Conservation (phyloP, 2,888 invertebrate species). For the Cataglyphis livida region DNA sequence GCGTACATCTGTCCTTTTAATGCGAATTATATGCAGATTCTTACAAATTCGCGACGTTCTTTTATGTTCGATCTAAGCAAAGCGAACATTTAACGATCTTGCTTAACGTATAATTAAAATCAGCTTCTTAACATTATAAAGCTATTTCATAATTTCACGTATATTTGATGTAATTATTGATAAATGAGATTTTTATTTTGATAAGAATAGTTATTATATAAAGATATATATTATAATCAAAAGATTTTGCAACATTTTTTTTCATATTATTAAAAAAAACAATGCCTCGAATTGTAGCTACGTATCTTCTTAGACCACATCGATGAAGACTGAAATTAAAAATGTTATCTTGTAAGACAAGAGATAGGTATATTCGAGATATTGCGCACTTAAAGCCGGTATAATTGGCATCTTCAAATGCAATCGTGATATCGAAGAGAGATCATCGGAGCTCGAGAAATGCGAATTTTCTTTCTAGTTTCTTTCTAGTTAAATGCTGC, state of each 20-base stretch:
- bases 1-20: conserved; percentile 36
- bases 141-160: not conserved
- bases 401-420: conserved; percentile 27
- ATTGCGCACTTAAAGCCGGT: conserved; percentile 10
- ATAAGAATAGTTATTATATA: not conserved
- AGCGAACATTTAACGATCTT: not conserved
- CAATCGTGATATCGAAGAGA: conserved; percentile 11
- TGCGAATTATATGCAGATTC: conserved; percentile 5
- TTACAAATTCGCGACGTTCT: conserved; percentile 5
- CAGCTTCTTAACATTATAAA: not conserved
- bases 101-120: not conserved
- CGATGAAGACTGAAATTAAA: conserved; percentile 24
- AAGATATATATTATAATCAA: not conserved
- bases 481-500: conserved; percentile 10
- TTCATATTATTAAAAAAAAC: not conserved
- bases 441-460: conserved; percentile 3
- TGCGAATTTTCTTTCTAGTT: conserved; percentile 32
- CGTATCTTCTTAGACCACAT: conserved; percentile 3
- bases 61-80: not conserved
- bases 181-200: not conserved
- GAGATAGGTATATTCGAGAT: not conserved
- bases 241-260: not conserved
- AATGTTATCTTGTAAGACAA: conserved; percentile 26
- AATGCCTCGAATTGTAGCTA: not conserved
- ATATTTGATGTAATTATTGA: not conserved